Evolutionary conservation across 2,888 invertebrate species (phyloP).

Genomic region (Cosmopolites sordidus): DNA sequence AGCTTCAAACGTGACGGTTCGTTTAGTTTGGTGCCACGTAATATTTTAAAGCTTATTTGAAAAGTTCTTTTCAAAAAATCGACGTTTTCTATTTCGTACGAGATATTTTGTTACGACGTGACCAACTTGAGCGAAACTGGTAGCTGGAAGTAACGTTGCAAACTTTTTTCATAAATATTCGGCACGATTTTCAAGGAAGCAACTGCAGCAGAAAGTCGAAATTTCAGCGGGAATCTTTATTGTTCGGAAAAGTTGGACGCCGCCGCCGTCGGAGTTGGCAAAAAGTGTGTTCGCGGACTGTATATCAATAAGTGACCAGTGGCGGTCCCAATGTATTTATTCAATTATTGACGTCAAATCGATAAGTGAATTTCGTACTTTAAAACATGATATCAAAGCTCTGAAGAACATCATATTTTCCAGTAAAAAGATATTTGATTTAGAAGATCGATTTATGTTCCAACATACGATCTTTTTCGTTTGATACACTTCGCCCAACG

Average conservation of each 20-base stretch:
- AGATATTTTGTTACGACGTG: slow-evolving; percentile 29
- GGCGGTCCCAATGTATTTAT: slow-evolving; percentile 2
- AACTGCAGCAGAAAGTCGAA: slow-evolving; percentile 28
- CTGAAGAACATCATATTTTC: no score
- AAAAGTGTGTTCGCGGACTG: slow-evolving; percentile 25
- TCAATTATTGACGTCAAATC: no score
- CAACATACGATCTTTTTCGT: no score
- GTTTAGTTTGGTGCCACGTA: slow-evolving; percentile 1
- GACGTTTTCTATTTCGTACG: slow-evolving; percentile 27
- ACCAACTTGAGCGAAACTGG: slow-evolving; percentile 27
- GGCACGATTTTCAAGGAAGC: slow-evolving; percentile 28
- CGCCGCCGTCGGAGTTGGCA: slow-evolving; percentile 10
- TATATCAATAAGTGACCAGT: slow-evolving; percentile 26
- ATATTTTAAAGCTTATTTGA: slow-evolving; percentile 26
- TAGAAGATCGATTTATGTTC: no score
- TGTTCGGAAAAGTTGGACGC: slow-evolving; percentile 27
- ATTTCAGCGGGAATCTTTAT: slow-evolving; percentile 26
- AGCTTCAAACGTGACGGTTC: not conserved
- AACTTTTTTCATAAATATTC: slow-evolving; percentile 29
- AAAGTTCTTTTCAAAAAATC: slow-evolving; percentile 24
- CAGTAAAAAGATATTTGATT: no score
- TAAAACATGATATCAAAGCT: no score
- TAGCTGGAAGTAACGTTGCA: slow-evolving; percentile 18
- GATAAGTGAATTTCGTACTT: no score
- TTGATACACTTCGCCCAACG: no score